Evolutionary conservation across 2,888 invertebrate species (phyloP).

Genomic region (Dicyrtoma fusca): DNA sequence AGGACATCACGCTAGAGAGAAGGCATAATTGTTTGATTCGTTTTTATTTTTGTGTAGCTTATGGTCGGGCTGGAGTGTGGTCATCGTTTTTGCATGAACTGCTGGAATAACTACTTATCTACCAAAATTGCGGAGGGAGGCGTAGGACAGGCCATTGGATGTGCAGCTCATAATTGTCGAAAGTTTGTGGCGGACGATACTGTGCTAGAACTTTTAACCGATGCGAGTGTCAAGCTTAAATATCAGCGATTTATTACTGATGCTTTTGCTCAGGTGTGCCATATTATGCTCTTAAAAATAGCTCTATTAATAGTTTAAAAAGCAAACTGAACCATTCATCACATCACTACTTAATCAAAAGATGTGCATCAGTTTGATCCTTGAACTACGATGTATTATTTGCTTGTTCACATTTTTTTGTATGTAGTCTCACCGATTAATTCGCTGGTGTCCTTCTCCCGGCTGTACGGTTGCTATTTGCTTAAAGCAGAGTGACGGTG

Average conservation of each 20-base stretch:
- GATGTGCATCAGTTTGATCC: no score
- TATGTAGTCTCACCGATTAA: conserved; percentile 90
- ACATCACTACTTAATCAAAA: no score
- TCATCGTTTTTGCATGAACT: conserved; percentile 90
- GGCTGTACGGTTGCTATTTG: conserved; percentile 95
- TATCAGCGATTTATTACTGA: conserved; percentile 97
- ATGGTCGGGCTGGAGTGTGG: conserved; percentile 94
- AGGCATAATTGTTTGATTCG: no score
- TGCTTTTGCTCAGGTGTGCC: conserved; percentile 96
- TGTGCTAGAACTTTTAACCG: conserved; percentile 86
- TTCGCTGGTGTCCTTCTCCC: conserved; percentile 97
- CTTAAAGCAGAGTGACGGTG: conserved; percentile 79
- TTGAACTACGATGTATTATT: no score
- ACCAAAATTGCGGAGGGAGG: conserved; percentile 98
- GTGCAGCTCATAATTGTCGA: conserved; percentile 94
- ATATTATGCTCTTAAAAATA: no score
- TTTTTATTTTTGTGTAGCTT: conserved; percentile 65
- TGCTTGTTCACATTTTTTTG: no score
- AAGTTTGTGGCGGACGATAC: conserved; percentile 95
- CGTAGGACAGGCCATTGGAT: conserved; percentile 91
- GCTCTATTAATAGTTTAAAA: no score
- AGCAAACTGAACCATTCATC: no score
- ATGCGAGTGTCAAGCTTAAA: conserved; percentile 83
- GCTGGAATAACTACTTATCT: conserved; percentile 95
- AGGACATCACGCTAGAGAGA: no score